phyloP scores from a whole-genome alignment of 1,140 invertebrate genomes.

The Pristionchus pacificus region DNA sequence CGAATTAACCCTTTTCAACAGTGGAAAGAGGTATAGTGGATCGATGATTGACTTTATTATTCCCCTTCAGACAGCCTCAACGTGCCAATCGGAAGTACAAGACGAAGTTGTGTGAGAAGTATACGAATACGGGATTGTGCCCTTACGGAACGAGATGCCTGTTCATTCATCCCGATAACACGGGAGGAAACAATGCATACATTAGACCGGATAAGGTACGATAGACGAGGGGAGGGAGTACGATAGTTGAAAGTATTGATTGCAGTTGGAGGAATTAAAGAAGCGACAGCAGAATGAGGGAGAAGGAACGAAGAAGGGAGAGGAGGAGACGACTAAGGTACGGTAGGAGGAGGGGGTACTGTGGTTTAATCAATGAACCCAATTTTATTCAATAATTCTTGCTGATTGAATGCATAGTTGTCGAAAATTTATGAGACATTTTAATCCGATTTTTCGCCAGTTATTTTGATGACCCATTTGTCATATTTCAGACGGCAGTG shows the following conservation, averaged over 20 bases:
- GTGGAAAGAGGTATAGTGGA: neutral
- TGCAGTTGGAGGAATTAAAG: slow-evolving; percentile 1
- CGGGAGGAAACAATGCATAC: slow-evolving; percentile 28
- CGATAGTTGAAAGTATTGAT: neutral
- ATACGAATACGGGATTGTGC: slow-evolving; percentile 49
- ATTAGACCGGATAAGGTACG: slow-evolving; percentile 24
- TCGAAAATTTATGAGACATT: too few species aligned
- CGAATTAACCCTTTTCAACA: slow-evolving; percentile 16
- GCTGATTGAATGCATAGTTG: neutral
- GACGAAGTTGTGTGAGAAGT: slow-evolving; percentile 53
- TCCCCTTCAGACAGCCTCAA: slow-evolving; percentile 24
- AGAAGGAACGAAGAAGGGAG: slow-evolving; percentile 1
- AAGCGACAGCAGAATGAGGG: neutral
- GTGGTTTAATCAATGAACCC: slow-evolving; percentile 1
- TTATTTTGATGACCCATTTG: too few species aligned
- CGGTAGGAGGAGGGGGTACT: neutral
- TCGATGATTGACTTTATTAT: neutral
- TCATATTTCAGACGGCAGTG: too few species aligned
- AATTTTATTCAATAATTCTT: neutral
- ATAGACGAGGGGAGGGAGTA: neutral
- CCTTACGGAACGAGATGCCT: slow-evolving; percentile 48
- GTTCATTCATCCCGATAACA: slow-evolving; percentile 47
- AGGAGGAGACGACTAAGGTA: slow-evolving; percentile 11
- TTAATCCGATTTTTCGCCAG: too few species aligned
- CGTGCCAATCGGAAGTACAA: slow-evolving; percentile 50